phyloP scores from a whole-genome alignment of 2,888 invertebrate species.

The Oscheius sp. region DNA sequence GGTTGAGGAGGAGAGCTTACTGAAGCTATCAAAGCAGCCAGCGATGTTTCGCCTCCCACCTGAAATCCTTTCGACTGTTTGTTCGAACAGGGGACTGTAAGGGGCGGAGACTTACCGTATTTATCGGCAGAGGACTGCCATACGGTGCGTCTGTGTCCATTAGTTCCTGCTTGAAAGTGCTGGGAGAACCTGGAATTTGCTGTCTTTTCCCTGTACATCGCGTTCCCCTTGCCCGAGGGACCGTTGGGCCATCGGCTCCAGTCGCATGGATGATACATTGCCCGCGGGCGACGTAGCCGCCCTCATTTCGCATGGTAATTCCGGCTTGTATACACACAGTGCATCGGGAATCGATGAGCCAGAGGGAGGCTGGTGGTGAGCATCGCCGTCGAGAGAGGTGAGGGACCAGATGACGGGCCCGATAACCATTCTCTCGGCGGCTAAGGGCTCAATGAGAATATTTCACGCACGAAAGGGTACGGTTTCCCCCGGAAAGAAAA shows the following conservation, averaged over 20 bases:
- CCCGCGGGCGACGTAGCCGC: conserved; percentile 25
- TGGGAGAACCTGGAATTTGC: conserved; percentile 21
- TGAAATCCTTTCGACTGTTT: conserved; percentile 7
- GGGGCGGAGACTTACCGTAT: conserved; percentile 25
- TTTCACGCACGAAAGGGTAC: background rate
- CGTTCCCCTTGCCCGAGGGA: background rate
- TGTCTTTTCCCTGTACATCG: background rate
- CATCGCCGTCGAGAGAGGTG: conserved; percentile 5
- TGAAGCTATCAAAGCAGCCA: conserved; percentile 43
- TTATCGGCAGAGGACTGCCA: conserved; percentile 30
- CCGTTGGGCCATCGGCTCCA: conserved; percentile 16
- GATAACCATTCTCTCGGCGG: conserved; percentile 22
- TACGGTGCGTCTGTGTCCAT: conserved; percentile 29
- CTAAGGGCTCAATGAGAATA: background rate
- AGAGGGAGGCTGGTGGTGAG: background rate
- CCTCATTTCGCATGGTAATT: conserved; percentile 34
- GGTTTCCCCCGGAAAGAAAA: background rate
- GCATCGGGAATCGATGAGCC: conserved; percentile 33
- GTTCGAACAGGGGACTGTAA: background rate
- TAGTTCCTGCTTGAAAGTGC: conserved; percentile 19
- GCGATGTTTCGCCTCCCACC: conserved; percentile 51
- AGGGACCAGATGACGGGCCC: conserved; percentile 25
- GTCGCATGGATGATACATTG: conserved; percentile 25
- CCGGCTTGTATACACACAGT: conserved; percentile 31
- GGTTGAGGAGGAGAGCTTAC: conserved; percentile 26